A percentile compares a stretch with the other conserved stretches of the same genome.
phyloP scores from a whole-genome alignment of 2,113 vertebrate genomes.

The Asarcornis scutulata region DNA sequence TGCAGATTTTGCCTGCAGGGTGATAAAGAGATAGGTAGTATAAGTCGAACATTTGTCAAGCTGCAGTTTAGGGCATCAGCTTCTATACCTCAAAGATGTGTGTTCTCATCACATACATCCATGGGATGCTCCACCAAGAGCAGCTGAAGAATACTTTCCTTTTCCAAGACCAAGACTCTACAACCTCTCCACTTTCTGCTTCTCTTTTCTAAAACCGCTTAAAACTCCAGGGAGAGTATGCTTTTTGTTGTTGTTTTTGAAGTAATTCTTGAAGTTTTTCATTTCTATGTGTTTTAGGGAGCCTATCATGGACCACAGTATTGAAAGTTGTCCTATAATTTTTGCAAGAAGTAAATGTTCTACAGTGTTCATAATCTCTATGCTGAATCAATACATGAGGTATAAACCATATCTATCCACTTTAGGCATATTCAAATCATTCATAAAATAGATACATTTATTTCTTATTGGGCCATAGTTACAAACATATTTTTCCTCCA shows the following conservation, averaged over 20 bases:
- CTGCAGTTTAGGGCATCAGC: not conserved
- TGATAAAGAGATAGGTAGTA: not conserved
- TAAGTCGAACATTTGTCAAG: not conserved
- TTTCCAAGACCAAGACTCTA: not conserved
- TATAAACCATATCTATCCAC: slow-evolving; percentile 77
- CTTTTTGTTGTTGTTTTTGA: not conserved
- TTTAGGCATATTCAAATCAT: slow-evolving; percentile 84
- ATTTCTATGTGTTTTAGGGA: not conserved
- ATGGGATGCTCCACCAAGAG: not conserved
- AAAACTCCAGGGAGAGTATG: not conserved
- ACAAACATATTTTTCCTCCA: slow-evolving; percentile 83
- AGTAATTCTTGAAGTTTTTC: not conserved
- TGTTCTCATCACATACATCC: not conserved
- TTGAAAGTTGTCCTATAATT: not conserved
- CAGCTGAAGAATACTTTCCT: not conserved
- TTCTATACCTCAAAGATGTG: not conserved
- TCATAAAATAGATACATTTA: slow-evolving; percentile 79
- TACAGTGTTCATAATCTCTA: slow-evolving; percentile 83
- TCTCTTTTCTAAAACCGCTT: not conserved
- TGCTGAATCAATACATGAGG: slow-evolving; percentile 80
- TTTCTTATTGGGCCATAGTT: slow-evolving; percentile 80
- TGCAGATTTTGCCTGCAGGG: not conserved
- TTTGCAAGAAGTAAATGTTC: not conserved
- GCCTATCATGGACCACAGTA: not conserved
- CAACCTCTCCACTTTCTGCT: not conserved